These are phyloP conservation scores for Panopea generosa DNA, from an alignment of 2,888 invertebrate genomes.

Conservation along the genomic window DNA sequence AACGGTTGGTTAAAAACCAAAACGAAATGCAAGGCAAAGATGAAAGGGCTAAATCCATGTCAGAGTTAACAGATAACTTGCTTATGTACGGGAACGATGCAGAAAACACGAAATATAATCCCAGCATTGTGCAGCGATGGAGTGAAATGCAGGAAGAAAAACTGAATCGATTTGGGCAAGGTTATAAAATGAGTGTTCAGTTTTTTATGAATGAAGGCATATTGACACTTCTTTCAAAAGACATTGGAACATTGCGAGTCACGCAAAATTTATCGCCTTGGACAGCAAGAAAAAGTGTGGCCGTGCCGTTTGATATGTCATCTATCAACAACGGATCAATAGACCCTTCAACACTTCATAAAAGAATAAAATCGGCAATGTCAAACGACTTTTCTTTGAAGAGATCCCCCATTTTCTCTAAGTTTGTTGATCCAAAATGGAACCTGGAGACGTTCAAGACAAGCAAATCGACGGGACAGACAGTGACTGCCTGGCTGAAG, in stretches of 20 bases:
- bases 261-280: constrained; percentile 60
- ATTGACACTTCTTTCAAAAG: constrained; percentile 37
- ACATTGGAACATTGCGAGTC: constrained; percentile 42
- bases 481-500: constrained; percentile 57
- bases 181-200: constrained; percentile 48
- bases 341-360: constrained; percentile 41
- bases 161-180: constrained; percentile 56
- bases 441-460: constrained; percentile 61
- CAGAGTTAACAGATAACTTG: constrained; percentile 50
- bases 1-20: constrained; percentile 17
- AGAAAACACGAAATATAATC: constrained; percentile 44
- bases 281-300: constrained; percentile 52
- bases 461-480: constrained; percentile 48
- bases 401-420: constrained; percentile 53
- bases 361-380: constrained; percentile 43
- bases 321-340: constrained; percentile 24
- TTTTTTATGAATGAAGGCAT: constrained; percentile 56
- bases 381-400: constrained; percentile 60
- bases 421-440: constrained; percentile 62
- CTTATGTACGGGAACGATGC: constrained; percentile 52
- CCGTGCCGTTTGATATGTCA: constrained; percentile 29
- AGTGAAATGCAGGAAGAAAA: constrained; percentile 53
- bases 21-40: constrained; percentile 47
- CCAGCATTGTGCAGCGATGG: constrained; percentile 41
- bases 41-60: constrained; percentile 40